Conservation (phyloP, 64 coral and sea anemone genomes). For the Acropora tenuis region DNA sequence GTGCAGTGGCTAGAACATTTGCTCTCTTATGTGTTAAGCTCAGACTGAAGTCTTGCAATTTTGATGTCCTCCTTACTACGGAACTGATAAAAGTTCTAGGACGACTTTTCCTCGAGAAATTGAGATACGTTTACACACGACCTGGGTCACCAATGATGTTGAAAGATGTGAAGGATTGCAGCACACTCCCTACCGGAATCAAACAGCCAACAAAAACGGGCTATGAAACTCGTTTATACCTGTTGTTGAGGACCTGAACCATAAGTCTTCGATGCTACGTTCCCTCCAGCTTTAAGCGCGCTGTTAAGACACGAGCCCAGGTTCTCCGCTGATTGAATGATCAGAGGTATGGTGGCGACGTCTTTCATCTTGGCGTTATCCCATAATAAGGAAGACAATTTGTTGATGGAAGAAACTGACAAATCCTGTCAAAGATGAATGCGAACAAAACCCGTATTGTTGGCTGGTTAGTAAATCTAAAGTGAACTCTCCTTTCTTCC, state of each 20-base stretch:
- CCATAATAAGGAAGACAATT: constrained; percentile 6
- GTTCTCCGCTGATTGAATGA: constrained; percentile 5
- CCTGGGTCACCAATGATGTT: no score
- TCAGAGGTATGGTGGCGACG: neutral
- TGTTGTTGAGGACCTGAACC: constrained; percentile 3
- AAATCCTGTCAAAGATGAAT: neutral
- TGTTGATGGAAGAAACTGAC: neutral
- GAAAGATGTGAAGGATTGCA: no score
- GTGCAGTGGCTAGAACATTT: no score
- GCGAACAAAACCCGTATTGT: neutral
- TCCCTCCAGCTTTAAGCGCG: neutral
- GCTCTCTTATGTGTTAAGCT: no score
- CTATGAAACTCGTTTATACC: neutral
- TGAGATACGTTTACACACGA: no score
- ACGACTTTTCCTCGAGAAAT: no score
- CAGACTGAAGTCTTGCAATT: no score
- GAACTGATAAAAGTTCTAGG: no score
- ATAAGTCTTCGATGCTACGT: neutral
- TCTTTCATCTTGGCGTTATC: neutral
- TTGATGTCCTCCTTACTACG: no score
- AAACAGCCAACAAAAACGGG: neutral
- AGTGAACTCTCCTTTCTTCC: no score
- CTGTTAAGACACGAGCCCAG: constrained; percentile 13
- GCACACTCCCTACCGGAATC: neutral
- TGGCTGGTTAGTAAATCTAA: no score